Evolutionary conservation across 1,140 invertebrate species (phyloP).

Genomic region (Scaptomyza pallida): DNA sequence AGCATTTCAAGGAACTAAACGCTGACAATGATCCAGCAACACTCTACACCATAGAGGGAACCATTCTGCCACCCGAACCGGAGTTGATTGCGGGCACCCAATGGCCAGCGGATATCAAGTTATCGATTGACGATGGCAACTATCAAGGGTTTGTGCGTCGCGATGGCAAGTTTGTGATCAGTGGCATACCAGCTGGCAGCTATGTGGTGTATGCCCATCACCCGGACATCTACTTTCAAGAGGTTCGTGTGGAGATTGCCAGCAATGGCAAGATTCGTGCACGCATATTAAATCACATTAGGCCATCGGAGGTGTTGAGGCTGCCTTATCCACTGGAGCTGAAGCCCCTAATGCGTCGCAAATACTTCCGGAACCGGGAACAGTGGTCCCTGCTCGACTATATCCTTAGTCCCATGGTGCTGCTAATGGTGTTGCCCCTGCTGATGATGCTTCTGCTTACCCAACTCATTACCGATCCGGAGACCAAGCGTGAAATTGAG

Average conservation of each 20-base stretch:
- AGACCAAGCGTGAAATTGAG: conserved; percentile 96
- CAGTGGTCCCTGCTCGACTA: conserved; percentile 96
- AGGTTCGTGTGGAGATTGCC: conserved; percentile 95
- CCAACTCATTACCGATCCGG: conserved; percentile 97
- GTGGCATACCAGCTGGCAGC: conserved; percentile 96
- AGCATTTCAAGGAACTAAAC: neutral
- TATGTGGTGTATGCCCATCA: conserved; percentile 96
- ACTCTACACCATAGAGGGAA: conserved; percentile 88
- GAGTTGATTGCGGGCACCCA: conserved; percentile 60
- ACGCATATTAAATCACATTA: conserved; percentile 95
- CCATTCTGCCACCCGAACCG: conserved; percentile 88
- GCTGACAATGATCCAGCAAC: neutral
- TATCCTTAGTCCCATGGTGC: conserved; percentile 97
- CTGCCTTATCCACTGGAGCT: conserved; percentile 95
- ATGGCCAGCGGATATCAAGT: conserved; percentile 90
- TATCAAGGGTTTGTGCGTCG: conserved; percentile 93
- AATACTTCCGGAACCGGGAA: conserved; percentile 95
- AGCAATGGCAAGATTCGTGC: conserved; percentile 98
- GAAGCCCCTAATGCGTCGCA: conserved; percentile 90
- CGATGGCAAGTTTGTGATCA: conserved; percentile 95
- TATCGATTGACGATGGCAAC: conserved; percentile 94
- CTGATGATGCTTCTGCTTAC: conserved; percentile 95
- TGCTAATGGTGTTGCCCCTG: conserved; percentile 97
- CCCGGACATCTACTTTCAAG: conserved; percentile 95
- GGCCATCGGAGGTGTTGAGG: conserved; percentile 92